A percentile compares a stretch with the other conserved stretches of the same genome.
These are phyloP conservation scores for Hormaphis cornu DNA, from an alignment of 1,140 invertebrate species.

Conservation along the genomic window DNA sequence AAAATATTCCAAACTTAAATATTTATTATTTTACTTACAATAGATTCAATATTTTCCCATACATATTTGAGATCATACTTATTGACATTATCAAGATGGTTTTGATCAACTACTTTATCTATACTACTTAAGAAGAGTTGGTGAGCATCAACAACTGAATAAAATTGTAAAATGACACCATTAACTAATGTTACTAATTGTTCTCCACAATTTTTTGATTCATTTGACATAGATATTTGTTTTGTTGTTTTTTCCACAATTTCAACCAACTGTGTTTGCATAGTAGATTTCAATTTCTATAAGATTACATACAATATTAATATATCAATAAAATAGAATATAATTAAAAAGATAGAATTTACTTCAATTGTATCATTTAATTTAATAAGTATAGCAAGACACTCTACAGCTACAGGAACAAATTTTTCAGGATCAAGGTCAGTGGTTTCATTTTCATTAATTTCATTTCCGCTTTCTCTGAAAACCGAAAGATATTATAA, in stretches of 20 bases:
- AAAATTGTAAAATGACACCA: slow-evolving; percentile 64
- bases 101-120: slow-evolving; percentile 48
- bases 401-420: slow-evolving; percentile 68
- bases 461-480: slow-evolving; percentile 37
- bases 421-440: slow-evolving; percentile 62
- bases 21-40: slow-evolving; percentile 51
- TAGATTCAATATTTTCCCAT: slow-evolving; percentile 79
- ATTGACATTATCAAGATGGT: slow-evolving; percentile 48
- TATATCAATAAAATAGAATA: neutral
- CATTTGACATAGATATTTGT: slow-evolving; percentile 28
- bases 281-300: slow-evolving; percentile 67
- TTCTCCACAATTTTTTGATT: slow-evolving; percentile 40
- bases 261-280: slow-evolving; percentile 66
- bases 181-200: slow-evolving; percentile 50
- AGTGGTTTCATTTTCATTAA: slow-evolving; percentile 49
- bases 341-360: slow-evolving; percentile 34
- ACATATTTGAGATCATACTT: slow-evolving; percentile 73
- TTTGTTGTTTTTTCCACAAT: slow-evolving; percentile 65
- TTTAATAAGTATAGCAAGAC: slow-evolving; percentile 72
- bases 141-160: slow-evolving; percentile 61
- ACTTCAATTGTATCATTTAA: slow-evolving; percentile 76
- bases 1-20: too few species aligned
- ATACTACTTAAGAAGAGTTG: slow-evolving; percentile 51
- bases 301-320: slow-evolving; percentile 35
- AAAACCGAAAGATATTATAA: neutral